Evolutionary conservation across 1,140 invertebrate genomes (phyloP), one percentile per base, ranked within the genome.

Genomic region (Tyrophagus putrescentiae): DNA sequence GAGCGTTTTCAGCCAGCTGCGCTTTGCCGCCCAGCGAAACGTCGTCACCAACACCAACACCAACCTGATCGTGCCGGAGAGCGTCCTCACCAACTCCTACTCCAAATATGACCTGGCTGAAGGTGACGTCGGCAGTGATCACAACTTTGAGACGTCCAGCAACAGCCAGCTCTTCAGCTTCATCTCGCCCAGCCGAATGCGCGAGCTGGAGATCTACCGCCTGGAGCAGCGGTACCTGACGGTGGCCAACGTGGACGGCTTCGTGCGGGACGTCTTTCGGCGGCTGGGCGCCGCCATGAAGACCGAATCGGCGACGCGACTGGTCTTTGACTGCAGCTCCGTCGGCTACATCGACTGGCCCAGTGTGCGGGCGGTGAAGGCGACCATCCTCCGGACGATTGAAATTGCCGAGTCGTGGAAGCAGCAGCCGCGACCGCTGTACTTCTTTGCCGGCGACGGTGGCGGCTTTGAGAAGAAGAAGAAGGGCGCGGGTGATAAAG

Each of bases 291-390:
- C 21, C 39, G 21, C 27, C 21, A 32, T 54, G 27, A 54, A 4
- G 25, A 42, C 6, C 18, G 6, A 42, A 42, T 42, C 41, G 3
- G 25, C 18, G 18, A 53, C n/a, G 13, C 32, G 28, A 54, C 39
- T 54, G 25, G 23, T 54, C 2, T 54, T 54, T 31, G 52, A 54
- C 39, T 54, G 52, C 13, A 3, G 52, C n/a, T n/a, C 11, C 3
- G 21, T 54, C 3, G n/a, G 31, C 9, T 54, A 54, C 27, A 31
- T 54, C 25, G 52, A 54, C 39, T 54, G 52, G 52, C 27, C 52
- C n/a, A 54, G 52, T 54, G 25, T 54, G 39, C 52, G 52, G 11
- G 27, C 25, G 9, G 28, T 54, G 25, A 54, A 54, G 27, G 52
- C 13, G 39, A 31, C 52, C n/a, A 33, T 54, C 9, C 32, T 54